Evolutionary conservation across 2,888 invertebrate genomes (phyloP), one percentile per base, ranked within the genome.

Genomic region (Apotomis turbidana): DNA sequence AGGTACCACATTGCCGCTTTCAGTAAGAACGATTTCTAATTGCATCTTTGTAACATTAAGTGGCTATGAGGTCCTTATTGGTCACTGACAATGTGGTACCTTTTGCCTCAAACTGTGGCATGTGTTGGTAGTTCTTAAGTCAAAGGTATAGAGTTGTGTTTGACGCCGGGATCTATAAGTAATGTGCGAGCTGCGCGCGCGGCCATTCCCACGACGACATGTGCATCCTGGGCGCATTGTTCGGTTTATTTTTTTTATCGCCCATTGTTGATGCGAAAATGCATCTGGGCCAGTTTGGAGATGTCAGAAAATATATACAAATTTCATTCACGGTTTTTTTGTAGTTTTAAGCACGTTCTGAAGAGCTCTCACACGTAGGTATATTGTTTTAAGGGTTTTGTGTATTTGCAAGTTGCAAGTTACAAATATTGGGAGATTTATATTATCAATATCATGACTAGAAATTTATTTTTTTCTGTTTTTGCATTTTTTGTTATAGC

Each of bases 191-290:
- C 60, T 46, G n/a, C 61, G 64, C 66, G 15, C 58, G 68, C 68
- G 68, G 41, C 57, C 41, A 57, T 72, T 72, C 72, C 63, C 72
- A 72, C 72, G 72, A 62, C 68, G 51, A 63, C 72, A 72, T 72
- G 72, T 72, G 72, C 72, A 72, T 72, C 68, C 72, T 72, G 72
- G 66, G 10, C 61, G 67, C 72, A 72, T 72, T 72, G 72, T 72
- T 72, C 8, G 36, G 58, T 72, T 72, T 72, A 68, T 72, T 68
- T 72, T 72, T 52, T 71, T 27, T 41, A 58, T 62, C 62, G 10
- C 15, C 60, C 57, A 72, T 72, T 68, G 68, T 72, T 67, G 55
- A 58, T 63, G 72, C 72, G 63, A 72, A 72, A 72, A 72, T 72
- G 72, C 68, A 72, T 72, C 41, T 55, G 51, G 12, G 46, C 41